phyloP scores from a whole-genome alignment of 2,797 vertebrate species.

The Hirundo rustica region DNA sequence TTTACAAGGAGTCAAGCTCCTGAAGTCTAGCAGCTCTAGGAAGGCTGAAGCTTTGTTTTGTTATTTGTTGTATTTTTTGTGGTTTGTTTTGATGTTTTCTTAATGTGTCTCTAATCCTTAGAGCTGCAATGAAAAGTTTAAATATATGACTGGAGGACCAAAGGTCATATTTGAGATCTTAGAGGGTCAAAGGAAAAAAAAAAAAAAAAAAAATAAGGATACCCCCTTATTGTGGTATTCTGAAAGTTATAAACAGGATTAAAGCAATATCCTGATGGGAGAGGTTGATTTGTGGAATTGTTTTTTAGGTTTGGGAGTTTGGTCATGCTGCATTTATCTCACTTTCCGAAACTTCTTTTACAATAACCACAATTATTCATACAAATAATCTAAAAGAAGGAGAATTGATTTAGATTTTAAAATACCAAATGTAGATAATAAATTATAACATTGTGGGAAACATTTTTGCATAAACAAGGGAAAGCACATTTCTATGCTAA shows the following conservation, averaged over 20 bases:
- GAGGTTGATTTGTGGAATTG: not conserved
- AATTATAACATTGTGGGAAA: not conserved
- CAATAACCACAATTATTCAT: not conserved
- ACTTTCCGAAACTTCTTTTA: not conserved
- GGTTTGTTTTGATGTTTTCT: not conserved
- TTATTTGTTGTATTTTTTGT: not conserved
- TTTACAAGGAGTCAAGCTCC: not conserved
- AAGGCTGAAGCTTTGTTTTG: not conserved
- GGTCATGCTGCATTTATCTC: not conserved
- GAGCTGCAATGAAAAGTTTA: not conserved
- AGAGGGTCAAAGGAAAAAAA: not conserved
- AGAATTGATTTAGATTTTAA: not conserved
- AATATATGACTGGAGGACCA: slow-evolving; percentile 8
- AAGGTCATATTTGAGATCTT: not conserved
- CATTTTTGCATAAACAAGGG: not conserved
- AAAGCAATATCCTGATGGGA: not conserved
- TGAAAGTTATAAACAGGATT: not conserved
- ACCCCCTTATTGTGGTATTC: not conserved
- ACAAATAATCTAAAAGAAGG: not conserved
- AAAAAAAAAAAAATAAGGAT: not conserved
- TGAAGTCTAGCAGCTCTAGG: not conserved
- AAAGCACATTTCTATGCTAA: not conserved
- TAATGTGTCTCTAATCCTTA: not conserved
- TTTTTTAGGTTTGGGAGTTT: not conserved
- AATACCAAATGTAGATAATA: not conserved